Evolutionary conservation across 2,113 vertebrate genomes (phyloP).

Genomic region (Oenanthe melanoleuca): DNA sequence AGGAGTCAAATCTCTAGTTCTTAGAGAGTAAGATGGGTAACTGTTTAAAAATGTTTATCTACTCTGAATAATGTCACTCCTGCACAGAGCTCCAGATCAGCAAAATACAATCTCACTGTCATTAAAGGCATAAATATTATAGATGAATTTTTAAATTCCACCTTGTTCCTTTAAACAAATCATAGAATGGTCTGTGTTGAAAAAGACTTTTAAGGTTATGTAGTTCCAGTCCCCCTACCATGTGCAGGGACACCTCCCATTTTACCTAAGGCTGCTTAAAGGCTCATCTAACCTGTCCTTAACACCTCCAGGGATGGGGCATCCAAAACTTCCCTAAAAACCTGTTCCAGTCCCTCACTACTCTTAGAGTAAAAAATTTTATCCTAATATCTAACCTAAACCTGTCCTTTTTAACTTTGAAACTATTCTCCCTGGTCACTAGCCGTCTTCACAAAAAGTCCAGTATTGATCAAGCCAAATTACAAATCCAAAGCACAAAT

Average conservation of each 20-base stretch:
- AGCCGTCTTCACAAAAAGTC: neutral
- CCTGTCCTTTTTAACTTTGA: neutral
- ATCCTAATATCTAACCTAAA: neutral
- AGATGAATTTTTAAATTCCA: neutral
- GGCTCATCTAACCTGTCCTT: neutral
- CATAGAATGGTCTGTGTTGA: neutral
- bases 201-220: neutral
- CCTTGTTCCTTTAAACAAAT: neutral
- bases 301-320: neutral
- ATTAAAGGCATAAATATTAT: neutral
- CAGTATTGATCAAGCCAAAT: neutral
- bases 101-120: neutral
- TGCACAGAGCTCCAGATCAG: neutral
- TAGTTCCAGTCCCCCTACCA: neutral
- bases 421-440: neutral
- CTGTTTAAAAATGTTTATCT: neutral
- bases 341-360: neutral
- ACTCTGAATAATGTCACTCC: neutral
- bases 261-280: neutral
- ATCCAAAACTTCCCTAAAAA: neutral
- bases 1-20: neutral
- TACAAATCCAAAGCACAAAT: neutral
- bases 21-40: neutral
- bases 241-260: too few relatives aligned
- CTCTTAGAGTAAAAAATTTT: neutral